Base-by-base conservation (phyloP, 2,113 vertebrate genomes). In the Zosterops hypoxanthus region DNA sequence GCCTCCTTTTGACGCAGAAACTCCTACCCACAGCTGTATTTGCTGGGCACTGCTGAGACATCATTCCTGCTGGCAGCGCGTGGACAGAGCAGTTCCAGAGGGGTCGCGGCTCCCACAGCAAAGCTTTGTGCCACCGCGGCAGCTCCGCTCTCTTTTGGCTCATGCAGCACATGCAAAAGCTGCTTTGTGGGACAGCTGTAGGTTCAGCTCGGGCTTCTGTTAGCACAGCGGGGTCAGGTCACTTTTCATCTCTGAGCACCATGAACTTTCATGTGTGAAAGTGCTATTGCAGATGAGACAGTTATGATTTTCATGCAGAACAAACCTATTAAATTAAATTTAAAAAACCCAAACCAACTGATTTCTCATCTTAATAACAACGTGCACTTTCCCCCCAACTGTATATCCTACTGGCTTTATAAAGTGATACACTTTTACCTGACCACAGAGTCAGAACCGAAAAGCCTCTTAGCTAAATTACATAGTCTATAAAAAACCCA, bases 61-160 rank as follows among this genome's bases (percentile, higher is more conserved):
- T 46, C 64, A 5, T 42, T 89, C 81, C 63, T 0, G 0, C 44
- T 0, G 0, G 47, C 52, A 61, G 63, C 5, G 3, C 5, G 1
- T 1, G 1, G 22, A 61, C 1, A 0, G 50, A 66, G 75, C 26
- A 0, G 16, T 92, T 90, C 85, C 82, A 47, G 92, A 68, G 61
- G 56, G 73, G 19, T 70, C 23, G 0, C 0, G 7, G 79, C 75
- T 90, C 25, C 49, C 6, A 0, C 82, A 68, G 60, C 92, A 78
- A 63, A 61, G 60, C 78, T 91, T 69, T 77, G 68, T 86, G 92
- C 86, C 86, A 7, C 50, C 0, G 0, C 0, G 0, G 70, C 86
- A 59, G 56, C 57, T 95, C 66, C 23, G 33, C 6, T 21, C 50
- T 20, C 56, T 57, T 61, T 41, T 0, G 18, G 47, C 75, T 34